Evolutionary conservation across 2,113 vertebrate species (phyloP), one percentile per base, ranked within the genome.

Genomic region (Semicossyphus pulcher): DNA sequence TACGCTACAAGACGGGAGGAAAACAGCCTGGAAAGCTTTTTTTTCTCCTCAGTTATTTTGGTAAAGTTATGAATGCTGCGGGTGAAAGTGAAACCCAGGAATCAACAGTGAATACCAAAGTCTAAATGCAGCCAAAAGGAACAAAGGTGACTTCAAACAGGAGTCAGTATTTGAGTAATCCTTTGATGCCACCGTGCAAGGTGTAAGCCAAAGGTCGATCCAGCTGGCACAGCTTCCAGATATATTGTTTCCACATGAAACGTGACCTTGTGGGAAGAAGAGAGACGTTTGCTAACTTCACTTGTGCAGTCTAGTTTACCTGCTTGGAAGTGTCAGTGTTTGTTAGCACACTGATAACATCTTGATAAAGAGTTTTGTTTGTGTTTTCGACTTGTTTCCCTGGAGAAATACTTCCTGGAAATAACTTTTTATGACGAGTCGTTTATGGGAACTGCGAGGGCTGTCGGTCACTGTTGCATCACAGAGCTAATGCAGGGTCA

Each of bases 401-500:
- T 7, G 6, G 77, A 81, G 76, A 62, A 84, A 51, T 14, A 12
- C 44, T 78, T 85, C 53, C 77, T 81, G 72, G 65, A 74, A 87
- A 86, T 78, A 78, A 52, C 57, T 72, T 65, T 42, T 66, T 26
- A 72, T 68, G 66, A 62, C 39, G 7, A 78, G 79, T 72, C 76
- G 53, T 74, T 88, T 75, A 53, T 90, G 89, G 88, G 91, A 92
- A 90, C 79, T 51, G 74, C 16, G 44, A 67, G 62, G 58, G 69
- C 67, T 75, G 81, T 3, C 77, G 69, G 66, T 45, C 66, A 1
- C 15, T 47, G 64, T 80, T 88, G 79, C 83, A 42, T 86, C 82
- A 83, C 56, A 57, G 47, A 76, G 37, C 45, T 45, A 53, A 70
- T 14, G 34, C 25, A 67, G 5, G 58, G 47, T 80, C 59, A 36